Evolutionary conservation across 1,140 invertebrate genomes (phyloP).

Genomic region (Drosophila setifemur): DNA sequence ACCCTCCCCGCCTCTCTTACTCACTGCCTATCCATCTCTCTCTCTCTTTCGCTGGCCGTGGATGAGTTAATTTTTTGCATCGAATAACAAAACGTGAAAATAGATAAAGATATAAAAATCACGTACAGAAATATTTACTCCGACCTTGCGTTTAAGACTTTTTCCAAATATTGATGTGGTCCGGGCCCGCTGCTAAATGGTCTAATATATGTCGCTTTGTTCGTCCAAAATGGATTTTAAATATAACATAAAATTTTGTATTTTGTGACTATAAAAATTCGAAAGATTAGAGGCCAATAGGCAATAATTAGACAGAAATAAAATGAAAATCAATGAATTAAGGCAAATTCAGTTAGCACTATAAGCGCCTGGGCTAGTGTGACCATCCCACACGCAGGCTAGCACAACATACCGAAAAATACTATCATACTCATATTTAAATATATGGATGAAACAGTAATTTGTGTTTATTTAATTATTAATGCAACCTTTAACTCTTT

Average conservation of each 20-base stretch:
- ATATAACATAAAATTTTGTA: too few species aligned
- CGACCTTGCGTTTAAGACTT: constrained; percentile 9
- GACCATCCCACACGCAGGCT: constrained; percentile 17
- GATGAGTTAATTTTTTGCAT: constrained; percentile 28
- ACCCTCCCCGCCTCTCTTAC: constrained; percentile 20
- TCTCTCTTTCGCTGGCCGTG: not conserved
- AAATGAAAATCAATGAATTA: constrained; percentile 53
- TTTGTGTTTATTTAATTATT: not conserved
- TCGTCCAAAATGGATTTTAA: too few species aligned
- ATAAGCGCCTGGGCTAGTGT: constrained; percentile 31
- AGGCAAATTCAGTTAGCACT: constrained; percentile 29
- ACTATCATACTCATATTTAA: constrained; percentile 28
- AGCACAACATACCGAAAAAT: constrained; percentile 54
- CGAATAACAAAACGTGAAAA: constrained; percentile 44
- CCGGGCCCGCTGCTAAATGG: constrained; percentile 18
- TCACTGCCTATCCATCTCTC: constrained; percentile 6
- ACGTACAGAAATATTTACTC: constrained; percentile 42
- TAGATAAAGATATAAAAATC: constrained; percentile 46
- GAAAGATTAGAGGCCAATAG: not conserved
- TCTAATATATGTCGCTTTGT: too few species aligned
- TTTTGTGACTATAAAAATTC: not conserved
- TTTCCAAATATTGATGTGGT: constrained; percentile 14
- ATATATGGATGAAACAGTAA: too few species aligned
- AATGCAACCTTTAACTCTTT: not conserved
- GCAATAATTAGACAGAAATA: constrained; percentile 3